A percentile compares a stretch with the other conserved stretches of the same genome.
phyloP scores from a whole-genome alignment of 2,888 invertebrate genomes.

The Drosophila siamana region DNA sequence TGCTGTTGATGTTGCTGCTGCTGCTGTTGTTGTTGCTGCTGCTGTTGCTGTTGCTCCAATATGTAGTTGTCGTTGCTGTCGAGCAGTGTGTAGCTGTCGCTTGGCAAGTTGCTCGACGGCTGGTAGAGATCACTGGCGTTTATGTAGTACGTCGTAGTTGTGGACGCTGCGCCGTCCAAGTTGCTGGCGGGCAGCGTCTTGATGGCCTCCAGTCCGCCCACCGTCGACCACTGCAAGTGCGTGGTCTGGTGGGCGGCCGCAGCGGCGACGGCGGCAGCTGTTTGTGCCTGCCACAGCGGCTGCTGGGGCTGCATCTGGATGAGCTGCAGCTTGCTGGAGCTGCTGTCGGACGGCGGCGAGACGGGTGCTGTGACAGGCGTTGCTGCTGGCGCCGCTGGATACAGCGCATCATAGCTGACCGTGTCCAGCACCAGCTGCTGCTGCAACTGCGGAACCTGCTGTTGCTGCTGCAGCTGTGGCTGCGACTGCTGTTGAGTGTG shows the following conservation, averaged over 20 bases:
- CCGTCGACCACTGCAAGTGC: conserved; percentile 69
- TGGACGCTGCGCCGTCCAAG: conserved; percentile 19
- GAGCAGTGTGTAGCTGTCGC: conserved; percentile 51
- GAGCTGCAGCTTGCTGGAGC: conserved; percentile 41
- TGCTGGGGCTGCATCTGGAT: conserved; percentile 43
- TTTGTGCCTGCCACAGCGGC: conserved; percentile 46
- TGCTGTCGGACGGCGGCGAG: background rate
- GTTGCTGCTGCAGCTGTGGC: conserved; percentile 17
- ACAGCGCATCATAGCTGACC: conserved; percentile 34
- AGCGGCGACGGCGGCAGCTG: background rate
- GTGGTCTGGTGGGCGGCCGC: conserved; percentile 26
- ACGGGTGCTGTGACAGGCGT: background rate
- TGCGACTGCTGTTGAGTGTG: conserved; percentile 6
- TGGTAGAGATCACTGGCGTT: conserved; percentile 70
- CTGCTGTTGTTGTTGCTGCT: conserved; percentile 33
- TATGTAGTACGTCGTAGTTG: conserved; percentile 77
- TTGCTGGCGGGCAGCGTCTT: conserved; percentile 42
- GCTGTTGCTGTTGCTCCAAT: conserved; percentile 54
- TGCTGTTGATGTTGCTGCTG: conserved; percentile 34
- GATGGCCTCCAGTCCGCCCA: conserved; percentile 68
- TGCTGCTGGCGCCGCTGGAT: conserved; percentile 24
- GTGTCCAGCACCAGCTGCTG: conserved; percentile 40
- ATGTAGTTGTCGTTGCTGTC: conserved; percentile 76
- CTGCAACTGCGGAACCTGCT: conserved; percentile 5
- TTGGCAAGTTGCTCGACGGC: conserved; percentile 8